Evolutionary conservation across 2,797 vertebrate species (phyloP).

Genomic region (Alexandromys oeconomus): DNA sequence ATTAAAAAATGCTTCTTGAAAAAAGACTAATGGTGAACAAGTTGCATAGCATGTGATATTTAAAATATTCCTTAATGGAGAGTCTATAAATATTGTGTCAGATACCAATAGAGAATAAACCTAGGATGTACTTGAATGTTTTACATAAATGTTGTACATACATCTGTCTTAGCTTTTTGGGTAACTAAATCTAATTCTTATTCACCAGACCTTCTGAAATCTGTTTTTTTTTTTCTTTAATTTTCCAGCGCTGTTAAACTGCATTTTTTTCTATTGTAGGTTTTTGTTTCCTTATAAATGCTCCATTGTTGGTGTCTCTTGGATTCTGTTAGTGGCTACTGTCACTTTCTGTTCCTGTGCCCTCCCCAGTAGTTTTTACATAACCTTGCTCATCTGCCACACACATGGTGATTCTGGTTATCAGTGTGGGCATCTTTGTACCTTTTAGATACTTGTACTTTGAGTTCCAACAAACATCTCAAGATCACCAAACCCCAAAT

Average conservation of each 20-base stretch:
- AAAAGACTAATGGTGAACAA: not conserved
- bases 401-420: not conserved
- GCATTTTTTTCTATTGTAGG: not conserved
- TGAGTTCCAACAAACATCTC: not conserved
- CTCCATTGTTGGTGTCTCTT: not conserved
- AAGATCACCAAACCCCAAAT: not conserved
- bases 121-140: not conserved
- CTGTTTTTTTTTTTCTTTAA: not conserved
- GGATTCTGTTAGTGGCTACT: not conserved
- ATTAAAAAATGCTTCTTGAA: not conserved
- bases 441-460: not conserved
- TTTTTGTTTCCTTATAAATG: not conserved
- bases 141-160: not conserved
- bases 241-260: not conserved
- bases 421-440: not conserved
- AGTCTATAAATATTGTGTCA: not conserved
- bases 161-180: conserved; percentile 19
- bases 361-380: too few relatives aligned
- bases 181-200: not conserved
- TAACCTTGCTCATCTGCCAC: not conserved
- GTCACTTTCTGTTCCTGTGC: not conserved
- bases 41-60: not conserved
- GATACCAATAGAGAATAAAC: not conserved
- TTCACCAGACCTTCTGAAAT: not conserved
- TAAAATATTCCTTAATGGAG: conserved; percentile 24